Evolutionary conservation across 2,888 invertebrate genomes (phyloP), one percentile per base, ranked within the genome.

Genomic region (Coelinius sp.): DNA sequence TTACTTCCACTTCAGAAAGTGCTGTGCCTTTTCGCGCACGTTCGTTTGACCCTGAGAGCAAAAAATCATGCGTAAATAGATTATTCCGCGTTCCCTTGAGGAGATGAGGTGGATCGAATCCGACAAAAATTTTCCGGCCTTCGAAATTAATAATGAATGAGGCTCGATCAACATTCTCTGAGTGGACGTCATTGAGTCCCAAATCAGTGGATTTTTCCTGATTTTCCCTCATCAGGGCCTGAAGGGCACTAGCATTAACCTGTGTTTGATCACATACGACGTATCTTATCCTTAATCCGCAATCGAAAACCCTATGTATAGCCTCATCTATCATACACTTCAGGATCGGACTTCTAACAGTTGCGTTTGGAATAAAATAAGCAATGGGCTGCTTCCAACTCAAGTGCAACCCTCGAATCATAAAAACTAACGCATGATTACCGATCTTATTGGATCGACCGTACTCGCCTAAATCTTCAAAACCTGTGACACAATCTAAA

Each of bases 371-470:
- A 20, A 79, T 59, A 68, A 73, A 77, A 73, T 78, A 81, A 27
- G 73, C 71, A 52, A 81, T 63, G 5, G 78, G 77, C 49, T 80
- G 78, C 56, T 80, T 79, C 81, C 80, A 81, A 8, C 72, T 53
- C 6, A 70, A 75, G 10, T 70, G 73, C 10, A 79, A 59, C 6
- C 80, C 80, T 31, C 77, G 73, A 3, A 79, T 27, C 79, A 4
- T 4, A 8, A 31, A 31, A 31, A 31, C 31, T 31, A 31, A n/a
- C n/a, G n/a, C n/a, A n/a, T n/a, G n/a, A n/a, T n/a, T n/a, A n/a
- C n/a, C n/a, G n/a, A n/a, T n/a, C 56, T 74, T 44, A 2, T 76
- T 67, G 0, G 27, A 62, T 1, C 78, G 63, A 10, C 78, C 79
- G 22, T 76, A 70, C 41, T 62, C 52, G 10, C 79, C 81, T 10